Conservation (phyloP, 2,113 vertebrate genomes). For the Leucopternis melanops region DNA sequence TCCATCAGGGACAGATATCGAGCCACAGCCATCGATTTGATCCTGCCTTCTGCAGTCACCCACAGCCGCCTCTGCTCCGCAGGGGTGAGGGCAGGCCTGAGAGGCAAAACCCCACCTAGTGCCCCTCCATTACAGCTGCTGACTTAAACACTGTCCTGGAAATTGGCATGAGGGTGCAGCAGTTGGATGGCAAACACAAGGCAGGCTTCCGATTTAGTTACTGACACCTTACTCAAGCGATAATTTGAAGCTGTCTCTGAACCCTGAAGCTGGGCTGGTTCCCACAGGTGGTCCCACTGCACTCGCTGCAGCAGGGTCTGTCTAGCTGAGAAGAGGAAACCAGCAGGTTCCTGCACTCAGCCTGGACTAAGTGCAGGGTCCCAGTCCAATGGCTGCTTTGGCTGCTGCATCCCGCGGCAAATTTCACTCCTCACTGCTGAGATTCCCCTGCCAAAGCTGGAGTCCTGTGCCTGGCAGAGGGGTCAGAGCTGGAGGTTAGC, state of each 20-base stretch:
- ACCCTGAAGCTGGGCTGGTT: not conserved
- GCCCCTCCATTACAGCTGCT: not conserved
- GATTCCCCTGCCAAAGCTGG: rapidly evolving
- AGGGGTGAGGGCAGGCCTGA: not conserved
- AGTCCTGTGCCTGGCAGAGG: not conserved
- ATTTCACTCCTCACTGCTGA: rapidly evolving
- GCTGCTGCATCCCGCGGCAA: not conserved
- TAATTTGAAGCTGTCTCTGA: not conserved
- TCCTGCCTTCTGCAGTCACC: not conserved
- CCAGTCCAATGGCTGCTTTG: not conserved
- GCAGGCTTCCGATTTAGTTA: not conserved
- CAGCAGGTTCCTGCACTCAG: not conserved
- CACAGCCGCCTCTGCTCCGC: not conserved
- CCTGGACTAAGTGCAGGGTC: no score
- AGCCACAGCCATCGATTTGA: not conserved
- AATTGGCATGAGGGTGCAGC: not conserved
- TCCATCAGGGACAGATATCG: not conserved
- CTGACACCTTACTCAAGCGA: not conserved
- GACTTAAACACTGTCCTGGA: not conserved
- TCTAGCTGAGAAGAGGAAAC: not conserved
- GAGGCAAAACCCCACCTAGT: not conserved
- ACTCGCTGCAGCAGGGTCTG: not conserved
- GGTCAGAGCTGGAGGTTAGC: not conserved
- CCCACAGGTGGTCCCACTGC: not conserved
- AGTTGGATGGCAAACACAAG: not conserved